Evolutionary conservation across 1,140 invertebrate species (phyloP).

Genomic region (Anastrepha ludens): DNA sequence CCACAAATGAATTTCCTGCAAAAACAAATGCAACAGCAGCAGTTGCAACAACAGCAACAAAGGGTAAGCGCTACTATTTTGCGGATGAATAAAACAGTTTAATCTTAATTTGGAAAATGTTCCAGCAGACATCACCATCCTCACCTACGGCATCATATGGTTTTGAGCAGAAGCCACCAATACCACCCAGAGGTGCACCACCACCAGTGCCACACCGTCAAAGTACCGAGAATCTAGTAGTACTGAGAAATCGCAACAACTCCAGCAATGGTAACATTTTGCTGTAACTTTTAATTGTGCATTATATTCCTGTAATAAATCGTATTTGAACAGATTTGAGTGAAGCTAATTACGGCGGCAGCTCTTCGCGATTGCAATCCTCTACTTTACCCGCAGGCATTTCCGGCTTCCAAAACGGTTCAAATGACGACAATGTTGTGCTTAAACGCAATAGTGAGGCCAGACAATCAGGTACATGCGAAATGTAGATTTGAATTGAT

Average conservation of each 20-base stretch:
- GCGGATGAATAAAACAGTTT: not conserved
- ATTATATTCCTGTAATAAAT: not conserved
- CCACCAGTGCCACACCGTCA: constrained; percentile 75
- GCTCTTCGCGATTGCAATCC: constrained; percentile 60
- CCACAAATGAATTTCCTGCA: constrained; percentile 73
- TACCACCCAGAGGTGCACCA: constrained; percentile 77
- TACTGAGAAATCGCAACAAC: constrained; percentile 65
- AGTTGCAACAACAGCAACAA: constrained; percentile 72
- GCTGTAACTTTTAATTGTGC: not conserved
- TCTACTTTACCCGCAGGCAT: constrained; percentile 66
- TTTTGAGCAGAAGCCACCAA: constrained; percentile 76
- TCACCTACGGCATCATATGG: constrained; percentile 62
- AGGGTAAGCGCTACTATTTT: constrained; percentile 40
- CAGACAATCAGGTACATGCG: constrained; percentile 67
- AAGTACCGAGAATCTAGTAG: constrained; percentile 71
- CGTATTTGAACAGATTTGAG: constrained; percentile 32
- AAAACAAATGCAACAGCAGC: constrained; percentile 74
- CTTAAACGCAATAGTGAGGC: constrained; percentile 69
- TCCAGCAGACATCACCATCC: constrained; percentile 74
- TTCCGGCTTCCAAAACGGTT: constrained; percentile 67
- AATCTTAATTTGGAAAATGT: constrained; percentile 53
- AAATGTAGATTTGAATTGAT: not conserved
- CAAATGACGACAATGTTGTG: constrained; percentile 64
- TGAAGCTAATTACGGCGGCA: constrained; percentile 55
- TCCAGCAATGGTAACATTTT: constrained; percentile 63